Base-by-base conservation (phyloP, 53 echinoderm and acorn worm genomes). In the Zoroaster sp. region DNA sequence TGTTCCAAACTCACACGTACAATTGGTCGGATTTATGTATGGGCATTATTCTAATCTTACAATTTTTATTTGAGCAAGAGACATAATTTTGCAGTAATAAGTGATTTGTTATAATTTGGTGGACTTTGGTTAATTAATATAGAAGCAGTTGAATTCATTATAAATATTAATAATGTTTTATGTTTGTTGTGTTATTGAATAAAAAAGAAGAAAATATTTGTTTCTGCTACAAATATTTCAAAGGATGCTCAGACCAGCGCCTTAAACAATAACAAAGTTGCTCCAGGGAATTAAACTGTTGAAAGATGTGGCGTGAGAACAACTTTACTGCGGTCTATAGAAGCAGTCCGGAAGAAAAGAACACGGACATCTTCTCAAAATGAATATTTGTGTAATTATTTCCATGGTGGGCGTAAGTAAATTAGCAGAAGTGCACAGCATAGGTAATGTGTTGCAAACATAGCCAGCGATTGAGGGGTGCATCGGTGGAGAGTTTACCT, bases 201-300 rank as follows among this genome's bases (percentile, higher is more conserved):
- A 25, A 66, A 1, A 66, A 66, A 66, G 25, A 66, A 66, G 31
- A 18, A 5, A 23, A 66, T 17, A 8, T 21, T n/a, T n/a, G n/a
- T n/a, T 1, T 25, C 55, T 30, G 23, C 13, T 3, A 53, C n/a
- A 8, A 33, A 9, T 30, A 36, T 13, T 39, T 53, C 30, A 14
- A 70, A 94, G 94, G 74, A 30, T 92, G 80, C 37, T 90, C 95
- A 69, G 95, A 95, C 35, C 43, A 76, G 15, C 95, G 95, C 38
- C 75, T 95, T 25, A 95, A 95, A 86, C 82, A 83, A 88, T 88
- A 43, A 95, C 92, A 31, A 93, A 95, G 72, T 42, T 95, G 47
- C 79, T 95, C n/a, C 93, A 92, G 49, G 95, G 95, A 13, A 95
- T 95, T 32, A 95, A 95, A 30, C 87, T 95, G 4, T 72, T 95